Conservation (phyloP, 2,797 vertebrate genomes). For the Myioborus melanocephalus region DNA sequence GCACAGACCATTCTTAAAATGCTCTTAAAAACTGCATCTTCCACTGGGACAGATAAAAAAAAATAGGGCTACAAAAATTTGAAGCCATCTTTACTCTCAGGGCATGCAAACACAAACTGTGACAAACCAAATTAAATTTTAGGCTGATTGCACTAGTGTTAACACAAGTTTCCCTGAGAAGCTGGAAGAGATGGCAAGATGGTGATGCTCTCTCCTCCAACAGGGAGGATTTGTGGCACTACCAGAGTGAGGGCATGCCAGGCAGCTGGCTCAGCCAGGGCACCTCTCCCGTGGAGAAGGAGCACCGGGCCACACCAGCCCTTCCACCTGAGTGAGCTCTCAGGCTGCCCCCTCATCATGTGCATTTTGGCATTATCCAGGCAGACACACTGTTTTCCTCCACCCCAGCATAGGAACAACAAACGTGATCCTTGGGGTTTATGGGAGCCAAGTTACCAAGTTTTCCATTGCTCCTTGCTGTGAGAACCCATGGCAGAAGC, state of each 20-base stretch:
- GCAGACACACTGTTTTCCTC: rapidly evolving
- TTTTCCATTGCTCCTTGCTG: neutral
- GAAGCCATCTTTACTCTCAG: neutral
- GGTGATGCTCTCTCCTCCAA: neutral
- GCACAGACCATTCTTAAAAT: neutral
- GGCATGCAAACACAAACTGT: neutral
- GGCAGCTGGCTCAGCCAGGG: neutral
- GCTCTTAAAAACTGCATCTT: neutral
- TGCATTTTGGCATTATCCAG: neutral
- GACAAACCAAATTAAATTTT: neutral
- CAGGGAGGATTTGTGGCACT: neutral
- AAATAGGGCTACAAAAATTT: neutral
- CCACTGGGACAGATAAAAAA: neutral
- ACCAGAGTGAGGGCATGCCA: rapidly evolving
- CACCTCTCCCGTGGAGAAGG: neutral
- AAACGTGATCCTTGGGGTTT: neutral
- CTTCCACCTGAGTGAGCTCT: neutral
- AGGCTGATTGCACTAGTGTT: neutral
- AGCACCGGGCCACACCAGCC: rapidly evolving
- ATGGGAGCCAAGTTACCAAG: neutral
- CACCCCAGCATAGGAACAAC: rapidly evolving
- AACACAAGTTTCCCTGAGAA: neutral
- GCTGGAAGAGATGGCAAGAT: rapidly evolving
- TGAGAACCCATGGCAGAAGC: neutral
- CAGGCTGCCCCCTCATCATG: neutral